Conservation (phyloP, 2,113 vertebrate genomes). For the Lepisosteus osseus region DNA sequence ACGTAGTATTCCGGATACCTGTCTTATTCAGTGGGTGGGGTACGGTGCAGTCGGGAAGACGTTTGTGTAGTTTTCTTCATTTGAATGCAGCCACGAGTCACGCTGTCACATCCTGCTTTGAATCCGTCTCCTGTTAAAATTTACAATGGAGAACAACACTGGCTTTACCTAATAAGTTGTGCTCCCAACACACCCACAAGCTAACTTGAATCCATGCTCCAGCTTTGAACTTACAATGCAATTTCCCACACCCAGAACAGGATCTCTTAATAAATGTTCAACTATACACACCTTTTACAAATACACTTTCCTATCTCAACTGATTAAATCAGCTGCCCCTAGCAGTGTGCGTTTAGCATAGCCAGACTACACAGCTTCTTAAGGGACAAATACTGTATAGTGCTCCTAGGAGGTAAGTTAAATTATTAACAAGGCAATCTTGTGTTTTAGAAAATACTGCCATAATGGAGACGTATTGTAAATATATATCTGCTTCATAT, state of each 20-base stretch:
- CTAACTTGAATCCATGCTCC: slow-evolving; percentile 15
- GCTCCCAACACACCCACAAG: slow-evolving; percentile 41
- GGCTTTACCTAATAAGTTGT: neutral
- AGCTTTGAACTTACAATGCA: slow-evolving; percentile 19
- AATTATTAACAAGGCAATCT: neutral
- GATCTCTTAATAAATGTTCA: slow-evolving; percentile 72
- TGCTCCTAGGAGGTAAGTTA: slow-evolving; percentile 6
- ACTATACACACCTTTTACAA: slow-evolving; percentile 75
- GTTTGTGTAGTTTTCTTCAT: neutral
- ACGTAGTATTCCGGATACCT: no score
- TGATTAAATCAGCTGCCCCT: slow-evolving; percentile 57
- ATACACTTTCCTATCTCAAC: slow-evolving; percentile 60
- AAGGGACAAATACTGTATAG: neutral
- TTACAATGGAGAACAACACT: slow-evolving; percentile 22
- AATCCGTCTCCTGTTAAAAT: slow-evolving; percentile 51
- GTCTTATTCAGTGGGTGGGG: no score
- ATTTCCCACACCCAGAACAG: slow-evolving; percentile 68
- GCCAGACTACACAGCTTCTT: neutral
- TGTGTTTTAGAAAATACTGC: no score
- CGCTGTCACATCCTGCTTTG: slow-evolving; percentile 52
- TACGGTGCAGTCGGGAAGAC: neutral
- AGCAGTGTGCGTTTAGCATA: neutral
- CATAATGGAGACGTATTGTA: no score
- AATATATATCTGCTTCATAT: no score
- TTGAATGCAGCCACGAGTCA: slow-evolving; percentile 15